Evolutionary conservation across 1,140 invertebrate species (phyloP), one percentile per base, ranked within the genome.

Genomic region (Sycophila sp.): DNA sequence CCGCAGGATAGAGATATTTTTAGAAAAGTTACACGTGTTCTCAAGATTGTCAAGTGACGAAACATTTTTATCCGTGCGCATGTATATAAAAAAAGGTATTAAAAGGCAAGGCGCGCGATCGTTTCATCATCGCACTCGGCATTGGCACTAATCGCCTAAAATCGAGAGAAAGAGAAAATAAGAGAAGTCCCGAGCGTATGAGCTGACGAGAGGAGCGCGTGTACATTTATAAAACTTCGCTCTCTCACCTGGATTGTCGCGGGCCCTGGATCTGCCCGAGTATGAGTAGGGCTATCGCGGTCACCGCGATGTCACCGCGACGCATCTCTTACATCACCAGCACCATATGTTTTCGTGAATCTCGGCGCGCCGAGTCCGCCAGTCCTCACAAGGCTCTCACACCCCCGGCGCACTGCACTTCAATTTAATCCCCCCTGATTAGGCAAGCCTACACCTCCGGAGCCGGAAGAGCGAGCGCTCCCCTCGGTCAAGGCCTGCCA

Each of bases 281-380:
- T 75, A 85, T 77, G 53, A 85, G 78, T 74, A 86, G 84, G 83
- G 82, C 84, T 83, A 86, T 85, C 85, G 84, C 85, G 84, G 78
- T 82, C 72, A 83, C 81, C 83, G 85, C 85, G 83, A 86, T 80
- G 79, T 85, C 84, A 82, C 80, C 83, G 73, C 82, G 83, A 83
- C 84, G 83, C 85, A 86, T 86, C 83, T 85, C 85, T 86, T 83
- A 85, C 84, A 85, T 86, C 83, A 85, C 83, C 58, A 49, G 28
- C 32, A 2, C 19, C 42, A 71, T 71, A 51, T 62, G 32, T 28
- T 3, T 55, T 51, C 0, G 40, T 38, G 26, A 36, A 49, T 42
- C n/a, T 62, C 47, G 17, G 38, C 51, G n/a, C 28, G 38, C 22
- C 38, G 15, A 40, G 19, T 24, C 32, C 24, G 51, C 63, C n/a